Percentiles rank a stretch among this genome's conserved stretches.
phyloP scores from a whole-genome alignment of 2,888 invertebrate genomes.

The Campoplex nolae region DNA sequence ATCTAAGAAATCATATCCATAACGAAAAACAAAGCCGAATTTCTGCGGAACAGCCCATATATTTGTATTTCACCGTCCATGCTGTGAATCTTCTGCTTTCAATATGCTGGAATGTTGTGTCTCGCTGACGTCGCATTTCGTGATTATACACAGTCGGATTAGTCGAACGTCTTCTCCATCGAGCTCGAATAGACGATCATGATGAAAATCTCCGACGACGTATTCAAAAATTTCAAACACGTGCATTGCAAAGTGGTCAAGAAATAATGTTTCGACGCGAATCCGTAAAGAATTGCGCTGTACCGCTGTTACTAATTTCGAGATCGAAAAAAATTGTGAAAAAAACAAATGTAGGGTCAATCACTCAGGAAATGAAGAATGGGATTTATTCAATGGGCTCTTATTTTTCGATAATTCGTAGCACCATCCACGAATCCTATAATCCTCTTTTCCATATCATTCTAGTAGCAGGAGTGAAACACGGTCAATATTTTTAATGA shows the following conservation, averaged over 20 bases:
- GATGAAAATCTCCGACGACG: conserved; percentile 5
- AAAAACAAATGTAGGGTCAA: not conserved
- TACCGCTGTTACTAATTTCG: no score
- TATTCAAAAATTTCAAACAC: no score
- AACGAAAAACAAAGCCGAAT: not conserved
- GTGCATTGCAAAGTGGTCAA: no score
- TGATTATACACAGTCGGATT: conserved; percentile 77
- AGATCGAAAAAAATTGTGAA: not conserved
- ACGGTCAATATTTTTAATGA: conserved; percentile 74
- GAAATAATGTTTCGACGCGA: no score
- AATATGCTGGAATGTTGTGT: conserved; percentile 82
- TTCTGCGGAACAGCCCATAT: not conserved
- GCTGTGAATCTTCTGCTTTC: conserved; percentile 72
- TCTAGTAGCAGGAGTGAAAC: conserved; percentile 37
- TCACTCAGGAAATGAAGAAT: conserved; percentile 42
- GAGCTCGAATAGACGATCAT: conserved; percentile 14
- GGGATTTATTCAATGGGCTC: conserved; percentile 22
- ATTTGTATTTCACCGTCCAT: conserved; percentile 59
- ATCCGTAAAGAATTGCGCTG: no score
- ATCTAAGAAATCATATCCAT: not conserved
- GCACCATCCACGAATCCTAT: not conserved
- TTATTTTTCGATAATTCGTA: not conserved
- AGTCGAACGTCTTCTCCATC: conserved; percentile 65
- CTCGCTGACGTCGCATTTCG: conserved; percentile 80
- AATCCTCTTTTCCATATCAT: conserved; percentile 49